These are phyloP conservation scores for Acanthochromis polyacanthus DNA, from an alignment of 2,113 vertebrate species.

Conservation along the genomic window DNA sequence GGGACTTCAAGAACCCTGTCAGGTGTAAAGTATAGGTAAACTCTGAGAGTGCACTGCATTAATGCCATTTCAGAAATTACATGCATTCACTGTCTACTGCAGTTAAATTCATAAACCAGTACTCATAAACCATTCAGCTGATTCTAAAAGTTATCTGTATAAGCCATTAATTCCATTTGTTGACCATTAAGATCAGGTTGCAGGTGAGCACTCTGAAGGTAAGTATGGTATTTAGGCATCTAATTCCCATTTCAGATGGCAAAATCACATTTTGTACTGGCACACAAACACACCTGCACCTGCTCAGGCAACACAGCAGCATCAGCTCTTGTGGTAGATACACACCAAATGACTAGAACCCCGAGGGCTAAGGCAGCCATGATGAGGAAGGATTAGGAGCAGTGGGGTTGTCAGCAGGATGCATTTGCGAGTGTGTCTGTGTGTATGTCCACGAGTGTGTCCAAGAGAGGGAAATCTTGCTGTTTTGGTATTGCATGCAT, in stretches of 20 bases:
- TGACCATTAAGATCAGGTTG: slow-evolving; percentile 45
- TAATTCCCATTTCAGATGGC: slow-evolving; percentile 49
- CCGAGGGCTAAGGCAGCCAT: slow-evolving; percentile 73
- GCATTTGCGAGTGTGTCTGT: slow-evolving; percentile 58
- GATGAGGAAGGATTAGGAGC: slow-evolving; percentile 77
- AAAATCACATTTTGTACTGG: slow-evolving; percentile 14
- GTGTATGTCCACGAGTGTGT: slow-evolving; percentile 40
- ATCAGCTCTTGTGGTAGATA: slow-evolving; percentile 53
- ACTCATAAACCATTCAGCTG: slow-evolving; percentile 20
- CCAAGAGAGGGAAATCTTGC: slow-evolving; percentile 38
- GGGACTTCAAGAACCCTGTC: neutral
- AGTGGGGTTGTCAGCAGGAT: slow-evolving; percentile 75
- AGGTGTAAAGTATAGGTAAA: neutral
- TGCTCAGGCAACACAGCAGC: slow-evolving; percentile 57
- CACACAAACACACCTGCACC: slow-evolving; percentile 24
- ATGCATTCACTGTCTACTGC: neutral
- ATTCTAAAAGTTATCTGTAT: slow-evolving; percentile 10
- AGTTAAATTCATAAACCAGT: neutral
- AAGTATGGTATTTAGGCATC: slow-evolving; percentile 35
- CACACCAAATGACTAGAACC: slow-evolving; percentile 67
- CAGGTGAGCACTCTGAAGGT: slow-evolving; percentile 42
- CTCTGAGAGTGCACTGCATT: neutral
- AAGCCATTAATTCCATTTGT: slow-evolving; percentile 27
- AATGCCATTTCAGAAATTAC: neutral
- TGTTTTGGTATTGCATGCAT: slow-evolving; percentile 57